Evolutionary conservation across 2,797 vertebrate genomes (phyloP), one percentile per base, ranked within the genome.

Genomic region (Artibeus lituratus): DNA sequence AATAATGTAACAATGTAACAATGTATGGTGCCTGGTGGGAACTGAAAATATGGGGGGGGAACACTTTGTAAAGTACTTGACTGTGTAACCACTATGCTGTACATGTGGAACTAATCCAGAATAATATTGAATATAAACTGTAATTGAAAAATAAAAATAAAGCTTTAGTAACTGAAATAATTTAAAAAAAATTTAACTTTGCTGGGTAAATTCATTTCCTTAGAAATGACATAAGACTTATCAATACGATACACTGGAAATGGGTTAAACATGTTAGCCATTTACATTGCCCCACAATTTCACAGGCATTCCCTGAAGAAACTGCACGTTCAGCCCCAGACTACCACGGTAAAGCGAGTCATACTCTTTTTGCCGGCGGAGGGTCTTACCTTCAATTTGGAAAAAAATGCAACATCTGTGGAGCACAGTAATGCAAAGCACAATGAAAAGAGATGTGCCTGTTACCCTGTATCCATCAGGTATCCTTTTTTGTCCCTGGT

Each of bases 101-200:
- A 37, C 2, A 39, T 37, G n/a, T 55, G 76, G 37, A 55, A 39
- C 51, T 26, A 80, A 80, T 55, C 39, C n/a, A 80, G 55, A 80
- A 26, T 80, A 80, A 80, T 55, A 80, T 18, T 24, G 76, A 37
- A 55, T 80, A 35, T 55, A 55, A 26, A 80, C 51, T 80, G 26
- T 74, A 55, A 80, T 16, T 55, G 21, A 80, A 55, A 80, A 80
- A 69, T 69, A 37, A 77, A 76, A 78, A 26, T 35, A 53, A 83
- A 94, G 24, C 51, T 95, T 90, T 80, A 80, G 62, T 92, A 86
- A 91, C 3, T 93, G 11, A 93, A 55, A 59, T 90, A 91, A 85
- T 94, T 93, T 6, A 51, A 90, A 77, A 92, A 73, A 51, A 18
- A 78, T 62, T 90, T 92, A 82, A 82, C 32, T 89, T 91, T 87